Conservation (phyloP, 2,113 vertebrate species). For the Nymphicus hollandicus region DNA sequence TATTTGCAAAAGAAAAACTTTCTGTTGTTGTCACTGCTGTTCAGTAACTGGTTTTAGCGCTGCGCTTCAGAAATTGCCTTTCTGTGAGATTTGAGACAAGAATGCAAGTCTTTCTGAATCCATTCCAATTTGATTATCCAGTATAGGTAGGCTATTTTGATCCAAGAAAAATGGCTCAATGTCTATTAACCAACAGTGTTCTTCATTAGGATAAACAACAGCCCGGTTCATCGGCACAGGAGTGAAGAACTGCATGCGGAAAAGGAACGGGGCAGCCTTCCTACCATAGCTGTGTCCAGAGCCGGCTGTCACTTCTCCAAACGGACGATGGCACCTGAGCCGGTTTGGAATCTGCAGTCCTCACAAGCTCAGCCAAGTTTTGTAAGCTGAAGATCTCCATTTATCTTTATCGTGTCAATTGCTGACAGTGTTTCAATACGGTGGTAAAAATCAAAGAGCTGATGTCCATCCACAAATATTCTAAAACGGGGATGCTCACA, state of each 20-base stretch:
- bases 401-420: constrained; percentile 95
- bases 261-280: constrained; percentile 63
- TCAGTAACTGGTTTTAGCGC: constrained; percentile 48
- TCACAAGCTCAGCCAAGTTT: constrained; percentile 87
- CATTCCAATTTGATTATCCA: constrained; percentile 71
- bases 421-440: constrained; percentile 90
- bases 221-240: constrained; percentile 49
- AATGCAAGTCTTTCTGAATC: constrained; percentile 64
- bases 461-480: constrained; percentile 97
- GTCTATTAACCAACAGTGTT: constrained; percentile 66
- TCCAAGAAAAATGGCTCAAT: constrained; percentile 62
- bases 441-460: constrained; percentile 99
- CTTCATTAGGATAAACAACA: constrained; percentile 61
- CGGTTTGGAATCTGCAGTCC: constrained; percentile 54
- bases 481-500: constrained; percentile 98
- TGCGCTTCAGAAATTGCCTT: constrained; percentile 63
- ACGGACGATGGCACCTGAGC: constrained; percentile 49
- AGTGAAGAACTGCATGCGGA: constrained; percentile 69
- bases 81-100: constrained; percentile 43
- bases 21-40: constrained; percentile 22
- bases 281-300: constrained; percentile 66
- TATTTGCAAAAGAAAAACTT: constrained; percentile 51
- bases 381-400: constrained; percentile 94
- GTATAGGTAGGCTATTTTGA: constrained; percentile 62
- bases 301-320: constrained; percentile 58